These are phyloP conservation scores for Dipodomys stephensi DNA, from an alignment of 2,113 vertebrate genomes.

Conservation along the genomic window DNA sequence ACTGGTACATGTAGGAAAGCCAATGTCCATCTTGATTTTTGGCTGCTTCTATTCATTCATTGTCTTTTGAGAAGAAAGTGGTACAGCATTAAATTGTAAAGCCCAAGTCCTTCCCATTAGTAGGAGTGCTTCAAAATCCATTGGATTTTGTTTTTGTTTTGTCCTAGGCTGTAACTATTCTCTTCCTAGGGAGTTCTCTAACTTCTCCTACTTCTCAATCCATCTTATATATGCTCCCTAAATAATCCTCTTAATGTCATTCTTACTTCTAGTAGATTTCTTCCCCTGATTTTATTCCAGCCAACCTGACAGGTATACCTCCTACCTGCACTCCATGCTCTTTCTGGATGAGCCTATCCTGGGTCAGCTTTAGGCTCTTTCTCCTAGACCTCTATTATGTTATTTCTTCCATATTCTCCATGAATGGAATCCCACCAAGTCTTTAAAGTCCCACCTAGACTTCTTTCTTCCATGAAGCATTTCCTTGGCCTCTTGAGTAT, in stretches of 20 bases:
- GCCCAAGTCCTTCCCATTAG: background rate
- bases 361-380: background rate
- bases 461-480: constrained; percentile 22
- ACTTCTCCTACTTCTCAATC: constrained; percentile 19
- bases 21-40: background rate
- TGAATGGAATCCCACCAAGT: background rate
- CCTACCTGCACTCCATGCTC: background rate
- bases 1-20: background rate
- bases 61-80: constrained; percentile 3
- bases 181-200: background rate
- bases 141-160: background rate
- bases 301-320: constrained; percentile 20
- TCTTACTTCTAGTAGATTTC: background rate
- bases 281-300: constrained; percentile 50
- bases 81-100: background rate
- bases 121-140: background rate
- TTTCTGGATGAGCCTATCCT: constrained; percentile 21
- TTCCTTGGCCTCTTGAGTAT: constrained; percentile 52
- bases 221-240: background rate
- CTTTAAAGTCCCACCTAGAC: background rate
- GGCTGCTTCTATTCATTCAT: background rate
- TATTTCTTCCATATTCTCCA: constrained; percentile 4
- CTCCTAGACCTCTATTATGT: background rate
- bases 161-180: background rate
- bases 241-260: background rate